Conservation (phyloP, 2,888 invertebrate species). For the Cephus runcator region DNA sequence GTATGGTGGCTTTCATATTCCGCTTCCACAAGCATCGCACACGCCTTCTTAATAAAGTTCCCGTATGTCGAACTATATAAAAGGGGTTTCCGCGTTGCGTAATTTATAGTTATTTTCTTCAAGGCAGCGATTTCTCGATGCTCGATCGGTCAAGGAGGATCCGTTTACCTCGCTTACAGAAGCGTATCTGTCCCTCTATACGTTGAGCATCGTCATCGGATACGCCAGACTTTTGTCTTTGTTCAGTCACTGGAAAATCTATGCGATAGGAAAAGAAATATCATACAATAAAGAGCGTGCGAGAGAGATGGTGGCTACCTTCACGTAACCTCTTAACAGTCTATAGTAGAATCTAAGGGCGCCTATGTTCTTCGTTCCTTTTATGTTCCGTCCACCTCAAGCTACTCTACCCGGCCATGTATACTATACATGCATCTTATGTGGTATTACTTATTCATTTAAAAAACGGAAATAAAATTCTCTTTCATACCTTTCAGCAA, state of each 20-base stretch:
- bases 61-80: not conserved
- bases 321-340: not conserved
- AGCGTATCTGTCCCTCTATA: not conserved
- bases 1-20: not conserved
- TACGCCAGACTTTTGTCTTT: slow-evolving; percentile 18
- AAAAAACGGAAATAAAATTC: not conserved
- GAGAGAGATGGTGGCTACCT: not conserved
- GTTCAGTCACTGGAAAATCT: slow-evolving; percentile 28
- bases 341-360: not conserved
- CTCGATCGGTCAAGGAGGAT: not conserved
- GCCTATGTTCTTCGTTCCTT: not conserved
- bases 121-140: not conserved
- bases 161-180: not conserved
- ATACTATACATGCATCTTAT: not conserved
- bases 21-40: not conserved
- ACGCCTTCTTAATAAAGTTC: not conserved
- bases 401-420: not conserved
- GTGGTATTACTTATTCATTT: not conserved
- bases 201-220: not conserved
- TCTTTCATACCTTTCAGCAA: not conserved
- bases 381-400: not conserved
- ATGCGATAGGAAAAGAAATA: not conserved
- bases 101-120: not conserved
- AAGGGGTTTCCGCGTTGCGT: not conserved
- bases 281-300: not conserved